Conservation (phyloP, 2,797 vertebrate genomes). For the Argentina silus region DNA sequence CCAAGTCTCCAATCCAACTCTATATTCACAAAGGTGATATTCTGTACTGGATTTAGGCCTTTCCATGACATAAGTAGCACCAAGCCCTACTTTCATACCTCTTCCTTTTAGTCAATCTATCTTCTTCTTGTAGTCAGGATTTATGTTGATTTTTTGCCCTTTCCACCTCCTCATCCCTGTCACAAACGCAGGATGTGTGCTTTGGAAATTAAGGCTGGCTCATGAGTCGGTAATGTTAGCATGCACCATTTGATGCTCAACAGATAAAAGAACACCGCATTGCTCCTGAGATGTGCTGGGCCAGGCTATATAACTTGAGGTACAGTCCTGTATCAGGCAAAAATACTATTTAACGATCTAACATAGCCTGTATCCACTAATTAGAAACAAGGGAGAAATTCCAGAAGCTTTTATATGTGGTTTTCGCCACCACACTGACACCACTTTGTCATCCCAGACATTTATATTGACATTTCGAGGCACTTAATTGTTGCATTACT, state of each 20-base stretch:
- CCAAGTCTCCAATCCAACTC: no score
- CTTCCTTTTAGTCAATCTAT: background rate
- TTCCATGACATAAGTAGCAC: no score
- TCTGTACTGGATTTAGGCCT: no score
- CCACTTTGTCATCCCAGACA: background rate
- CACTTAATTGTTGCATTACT: background rate
- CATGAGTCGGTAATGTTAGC: background rate
- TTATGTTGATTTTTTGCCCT: background rate
- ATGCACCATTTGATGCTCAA: constrained; percentile 7
- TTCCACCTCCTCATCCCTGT: constrained; percentile 1
- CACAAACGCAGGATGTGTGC: constrained; percentile 1
- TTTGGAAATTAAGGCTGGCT: background rate
- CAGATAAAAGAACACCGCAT: background rate
- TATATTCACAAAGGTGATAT: background rate
- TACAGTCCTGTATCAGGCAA: background rate
- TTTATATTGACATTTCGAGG: constrained; percentile 4
- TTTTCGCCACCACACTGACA: background rate
- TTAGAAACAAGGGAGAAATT: background rate
- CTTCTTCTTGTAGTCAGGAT: background rate
- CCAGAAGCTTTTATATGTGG: background rate
- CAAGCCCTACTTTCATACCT: background rate
- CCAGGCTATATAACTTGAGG: background rate
- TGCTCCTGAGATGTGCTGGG: background rate
- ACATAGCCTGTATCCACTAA: no score
- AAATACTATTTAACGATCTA: background rate